Conservation (phyloP, 2,113 vertebrate genomes). For the Phalacrocorax brasilianus region DNA sequence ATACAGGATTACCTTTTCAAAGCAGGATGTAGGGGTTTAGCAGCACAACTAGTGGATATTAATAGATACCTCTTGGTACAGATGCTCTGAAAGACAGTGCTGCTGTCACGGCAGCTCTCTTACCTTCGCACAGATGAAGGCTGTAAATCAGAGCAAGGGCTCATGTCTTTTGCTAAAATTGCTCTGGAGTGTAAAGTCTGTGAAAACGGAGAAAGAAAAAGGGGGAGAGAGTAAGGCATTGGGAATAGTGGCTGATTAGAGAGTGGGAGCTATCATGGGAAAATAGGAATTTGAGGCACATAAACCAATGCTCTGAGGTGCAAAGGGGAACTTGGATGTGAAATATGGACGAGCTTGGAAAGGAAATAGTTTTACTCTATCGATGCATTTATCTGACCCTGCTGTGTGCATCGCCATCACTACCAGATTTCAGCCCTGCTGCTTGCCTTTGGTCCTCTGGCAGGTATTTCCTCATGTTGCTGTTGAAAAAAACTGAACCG, state of each 20-base stretch:
- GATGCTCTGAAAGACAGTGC: not conserved
- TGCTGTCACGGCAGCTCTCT: not conserved
- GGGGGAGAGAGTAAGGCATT: not conserved
- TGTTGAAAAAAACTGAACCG: not conserved
- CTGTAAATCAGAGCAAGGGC: not conserved
- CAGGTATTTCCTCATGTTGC: not conserved
- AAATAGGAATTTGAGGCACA: not conserved
- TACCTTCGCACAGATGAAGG: not conserved
- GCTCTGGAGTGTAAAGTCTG: not conserved
- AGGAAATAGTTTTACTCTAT: not conserved
- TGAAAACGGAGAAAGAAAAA: not conserved
- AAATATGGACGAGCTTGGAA: not conserved
- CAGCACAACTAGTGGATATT: not conserved
- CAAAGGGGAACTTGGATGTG: not conserved
- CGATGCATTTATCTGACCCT: not conserved
- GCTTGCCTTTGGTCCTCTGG: not conserved
- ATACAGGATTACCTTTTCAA: slow-evolving; percentile 18
- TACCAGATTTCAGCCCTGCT: not conserved
- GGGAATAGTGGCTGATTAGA: not conserved
- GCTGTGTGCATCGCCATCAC: not conserved
- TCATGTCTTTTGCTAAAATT: not conserved
- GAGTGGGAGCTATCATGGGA: not conserved
- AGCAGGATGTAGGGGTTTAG: not conserved
- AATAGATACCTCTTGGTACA: not conserved
- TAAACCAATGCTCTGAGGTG: not conserved